Conservation (phyloP, 2,797 vertebrate genomes). For the Tolypeutes matacus region DNA sequence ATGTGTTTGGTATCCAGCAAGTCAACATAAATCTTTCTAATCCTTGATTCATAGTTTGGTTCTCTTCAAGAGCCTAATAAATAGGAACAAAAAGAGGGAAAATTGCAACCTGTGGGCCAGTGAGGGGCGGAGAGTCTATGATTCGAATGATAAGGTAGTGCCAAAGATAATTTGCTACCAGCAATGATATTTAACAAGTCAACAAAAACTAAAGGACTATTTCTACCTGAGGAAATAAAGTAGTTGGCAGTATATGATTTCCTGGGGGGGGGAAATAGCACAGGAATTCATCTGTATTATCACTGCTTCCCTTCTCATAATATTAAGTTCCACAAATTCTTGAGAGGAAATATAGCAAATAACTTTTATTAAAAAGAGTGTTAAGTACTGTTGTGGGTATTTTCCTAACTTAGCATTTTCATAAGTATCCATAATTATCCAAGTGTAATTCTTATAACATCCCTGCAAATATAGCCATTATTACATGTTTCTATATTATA, state of each 20-base stretch:
- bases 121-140: not conserved
- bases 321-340: conserved; percentile 34
- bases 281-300: not conserved
- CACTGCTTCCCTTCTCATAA: not conserved
- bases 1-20: conserved; percentile 45
- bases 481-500: not conserved
- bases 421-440: conserved; percentile 29
- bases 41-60: conserved; percentile 24
- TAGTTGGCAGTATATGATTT: not conserved
- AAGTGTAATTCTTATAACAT: not conserved
- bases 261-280: too few relatives aligned
- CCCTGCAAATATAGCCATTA: not conserved
- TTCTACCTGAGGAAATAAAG: not conserved
- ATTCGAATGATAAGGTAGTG: not conserved
- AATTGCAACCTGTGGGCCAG: not conserved
- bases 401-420: conserved; percentile 40
- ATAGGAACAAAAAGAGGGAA: not conserved
- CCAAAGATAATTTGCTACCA: conserved; percentile 9
- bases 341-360: not conserved
- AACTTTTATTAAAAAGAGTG: not conserved
- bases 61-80: conserved; percentile 9
- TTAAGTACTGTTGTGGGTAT: not conserved
- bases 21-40: conserved; percentile 59
- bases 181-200: not conserved
- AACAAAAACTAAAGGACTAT: not conserved